Evolutionary conservation across 2,113 vertebrate species (phyloP), one percentile per base, ranked within the genome.

Genomic region (Trematocara unimaculatum): DNA sequence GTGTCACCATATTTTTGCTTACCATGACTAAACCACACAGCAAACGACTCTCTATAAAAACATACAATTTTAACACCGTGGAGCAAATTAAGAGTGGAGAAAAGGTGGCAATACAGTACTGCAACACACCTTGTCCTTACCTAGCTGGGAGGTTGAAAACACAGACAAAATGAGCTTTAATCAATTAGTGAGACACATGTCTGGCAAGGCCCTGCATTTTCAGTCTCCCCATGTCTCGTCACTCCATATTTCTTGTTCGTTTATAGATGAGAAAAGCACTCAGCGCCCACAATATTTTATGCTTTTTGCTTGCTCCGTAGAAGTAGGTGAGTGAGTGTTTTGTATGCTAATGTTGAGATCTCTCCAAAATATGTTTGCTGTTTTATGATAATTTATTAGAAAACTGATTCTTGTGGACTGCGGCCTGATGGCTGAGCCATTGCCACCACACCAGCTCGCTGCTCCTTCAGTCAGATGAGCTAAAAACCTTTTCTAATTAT

Each of bases 151-250:
- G 81, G 86, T 82, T 12, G 72, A 81, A 89, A 67, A 81, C 51
- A 29, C 51, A 79, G 81, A 90, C 74, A 88, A 88, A 91, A 85
- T 77, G 83, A 86, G 79, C 83, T 87, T 87, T 88, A 89, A 93
- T 94, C 87, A 93, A 93, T 94, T 94, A 93, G 89, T 26, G 53
- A 64, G 86, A 89, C 89, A 90, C 38, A 81, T 88, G 87, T 90
- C 79, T 93, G 91, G 88, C 88, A 85, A 79, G 38, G 51, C 81
- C 58, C 64, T 79, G 60, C 79, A 78, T 88, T 93, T 85, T 81
- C 82, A 90, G 82, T 87, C 84, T 67, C 81, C 20, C 31, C 29
- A 29, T 82, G 23, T 87, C 87, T 86, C 67, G 15, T 83, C 85
- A 74, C 55, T 86, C 67, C 14, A 58, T 90, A 90, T 93, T 93